These are phyloP conservation scores for Urocolius indicus DNA, from an alignment of 2,113 vertebrate genomes.

Conservation along the genomic window DNA sequence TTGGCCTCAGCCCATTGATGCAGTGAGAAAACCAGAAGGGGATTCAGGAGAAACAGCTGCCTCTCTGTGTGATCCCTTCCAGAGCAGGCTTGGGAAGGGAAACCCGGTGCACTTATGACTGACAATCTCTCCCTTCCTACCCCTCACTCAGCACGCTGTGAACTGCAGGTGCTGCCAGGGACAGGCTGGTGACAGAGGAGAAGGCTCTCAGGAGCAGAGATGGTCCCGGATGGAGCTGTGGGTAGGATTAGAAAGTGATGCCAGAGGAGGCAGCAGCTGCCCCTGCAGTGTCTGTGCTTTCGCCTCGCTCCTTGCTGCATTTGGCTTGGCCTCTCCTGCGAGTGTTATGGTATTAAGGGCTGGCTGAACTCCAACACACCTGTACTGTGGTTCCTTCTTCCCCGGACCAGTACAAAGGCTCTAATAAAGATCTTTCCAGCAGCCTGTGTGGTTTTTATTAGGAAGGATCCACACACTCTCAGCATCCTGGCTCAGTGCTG, in stretches of 20 bases:
- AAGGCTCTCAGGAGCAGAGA: not conserved
- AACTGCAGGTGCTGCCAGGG: not conserved
- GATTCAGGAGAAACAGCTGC: slow-evolving; percentile 22
- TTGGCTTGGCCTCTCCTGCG: not conserved
- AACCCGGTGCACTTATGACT: not conserved
- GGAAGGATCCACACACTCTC: not conserved
- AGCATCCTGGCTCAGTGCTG: not conserved
- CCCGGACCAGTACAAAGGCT: slow-evolving; percentile 26
- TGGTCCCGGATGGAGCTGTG: not conserved
- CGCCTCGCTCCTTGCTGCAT: not conserved
- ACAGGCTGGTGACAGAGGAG: not conserved
- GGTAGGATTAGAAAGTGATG: not conserved
- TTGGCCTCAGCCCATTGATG: no score
- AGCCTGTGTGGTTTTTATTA: slow-evolving; percentile 16
- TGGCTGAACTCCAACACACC: slow-evolving; percentile 33
- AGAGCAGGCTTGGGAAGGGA: slow-evolving; percentile 19
- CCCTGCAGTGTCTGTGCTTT: not conserved
- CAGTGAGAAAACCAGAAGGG: not conserved
- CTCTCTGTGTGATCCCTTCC: not conserved
- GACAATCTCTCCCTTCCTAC: not conserved
- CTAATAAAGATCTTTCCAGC: slow-evolving; percentile 30
- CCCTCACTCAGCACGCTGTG: not conserved
- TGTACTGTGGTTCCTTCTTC: slow-evolving; percentile 31
- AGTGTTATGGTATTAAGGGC: not conserved
- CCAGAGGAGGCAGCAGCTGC: not conserved